Percentiles rank a stretch among this genome's conserved stretches.
Evolutionary conservation across 1,140 invertebrate genomes (phyloP).

Genomic region (Drosophila neocordata): DNA sequence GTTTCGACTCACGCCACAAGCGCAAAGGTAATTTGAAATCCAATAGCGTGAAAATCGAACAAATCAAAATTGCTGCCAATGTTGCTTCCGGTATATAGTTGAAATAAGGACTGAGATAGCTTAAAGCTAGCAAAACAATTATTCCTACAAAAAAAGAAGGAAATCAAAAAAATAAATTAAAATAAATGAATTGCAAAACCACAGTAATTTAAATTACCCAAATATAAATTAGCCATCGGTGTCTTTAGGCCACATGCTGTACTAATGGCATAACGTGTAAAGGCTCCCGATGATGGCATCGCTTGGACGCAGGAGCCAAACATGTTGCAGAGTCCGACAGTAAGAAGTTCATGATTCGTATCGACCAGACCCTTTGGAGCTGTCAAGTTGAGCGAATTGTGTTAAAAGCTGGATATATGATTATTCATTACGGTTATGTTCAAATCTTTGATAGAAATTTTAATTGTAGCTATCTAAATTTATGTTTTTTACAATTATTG

Average conservation of each 20-base stretch:
- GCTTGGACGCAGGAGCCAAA: slow-evolving; percentile 89
- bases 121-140: slow-evolving; percentile 85
- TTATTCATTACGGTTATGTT: no score
- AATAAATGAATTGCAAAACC: neutral
- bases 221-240: slow-evolving; percentile 89
- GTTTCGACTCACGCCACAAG: slow-evolving; percentile 90
- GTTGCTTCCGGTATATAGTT: slow-evolving; percentile 91
- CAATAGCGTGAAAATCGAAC: slow-evolving; percentile 82
- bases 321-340: slow-evolving; percentile 89
- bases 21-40: slow-evolving; percentile 87
- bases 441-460: no score
- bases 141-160: slow-evolving; percentile 80
- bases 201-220: slow-evolving; percentile 70
- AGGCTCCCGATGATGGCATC: slow-evolving; percentile 91
- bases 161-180: neutral
- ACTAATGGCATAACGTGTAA: slow-evolving; percentile 90
- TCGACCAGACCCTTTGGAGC: slow-evolving; percentile 84
- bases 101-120: slow-evolving; percentile 92
- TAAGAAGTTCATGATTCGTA: slow-evolving; percentile 89
- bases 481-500: no score
- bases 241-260: slow-evolving; percentile 89
- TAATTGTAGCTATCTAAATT: no score
- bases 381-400: no score
- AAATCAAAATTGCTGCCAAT: slow-evolving; percentile 90
- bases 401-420: no score